Evolutionary conservation across 2,113 vertebrate species (phyloP).

Genomic region (Rhabdornis inornatus): DNA sequence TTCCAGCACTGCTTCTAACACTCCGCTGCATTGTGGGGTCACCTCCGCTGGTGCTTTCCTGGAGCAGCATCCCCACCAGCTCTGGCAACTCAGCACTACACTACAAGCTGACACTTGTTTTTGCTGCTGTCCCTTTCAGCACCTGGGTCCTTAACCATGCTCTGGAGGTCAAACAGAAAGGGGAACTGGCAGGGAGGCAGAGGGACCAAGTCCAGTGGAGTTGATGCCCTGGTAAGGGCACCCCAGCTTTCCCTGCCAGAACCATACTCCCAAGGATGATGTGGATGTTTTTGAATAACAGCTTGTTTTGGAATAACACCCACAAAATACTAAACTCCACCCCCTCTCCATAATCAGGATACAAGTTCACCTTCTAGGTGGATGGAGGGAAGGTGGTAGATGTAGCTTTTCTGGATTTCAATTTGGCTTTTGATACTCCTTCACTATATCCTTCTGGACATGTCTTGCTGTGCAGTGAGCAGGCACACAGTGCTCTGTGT

Average conservation of each 20-base stretch:
- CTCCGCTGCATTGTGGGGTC: background rate
- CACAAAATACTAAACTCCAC: background rate
- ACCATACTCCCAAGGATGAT: background rate
- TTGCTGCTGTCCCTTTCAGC: background rate
- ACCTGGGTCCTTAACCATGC: rapidly evolving
- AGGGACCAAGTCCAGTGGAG: no score
- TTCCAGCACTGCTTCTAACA: rapidly evolving
- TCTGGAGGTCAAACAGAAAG: background rate
- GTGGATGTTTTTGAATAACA: background rate
- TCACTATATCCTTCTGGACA: background rate
- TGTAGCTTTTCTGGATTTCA: background rate
- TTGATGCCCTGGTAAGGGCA: background rate
- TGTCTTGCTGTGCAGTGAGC: background rate
- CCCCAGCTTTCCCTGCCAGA: no score
- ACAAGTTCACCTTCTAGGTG: background rate
- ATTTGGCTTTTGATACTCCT: background rate
- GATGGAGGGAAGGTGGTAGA: background rate
- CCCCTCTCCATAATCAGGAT: no score
- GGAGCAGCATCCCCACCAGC: background rate
- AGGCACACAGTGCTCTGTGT: background rate
- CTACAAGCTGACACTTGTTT: background rate
- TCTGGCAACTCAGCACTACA: background rate
- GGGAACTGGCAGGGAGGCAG: background rate
- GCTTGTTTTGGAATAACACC: no score
- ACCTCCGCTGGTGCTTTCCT: rapidly evolving